Base-by-base conservation (phyloP, 35 echinoderm and acorn worm genomes). In the Chiridota heheva region DNA sequence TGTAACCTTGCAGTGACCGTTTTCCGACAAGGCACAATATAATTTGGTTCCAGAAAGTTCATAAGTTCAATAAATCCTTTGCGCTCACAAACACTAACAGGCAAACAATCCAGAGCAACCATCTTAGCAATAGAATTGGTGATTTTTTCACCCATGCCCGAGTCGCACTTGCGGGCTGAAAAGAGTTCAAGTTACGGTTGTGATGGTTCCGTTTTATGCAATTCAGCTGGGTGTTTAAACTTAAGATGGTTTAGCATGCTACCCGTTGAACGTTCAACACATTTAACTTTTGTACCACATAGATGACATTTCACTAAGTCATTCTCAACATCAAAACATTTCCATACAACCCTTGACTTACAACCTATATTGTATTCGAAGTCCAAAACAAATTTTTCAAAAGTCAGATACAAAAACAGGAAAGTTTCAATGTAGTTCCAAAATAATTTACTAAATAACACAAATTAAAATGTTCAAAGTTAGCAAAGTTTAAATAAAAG, bases 201-300 rank as follows among this genome's bases (percentile, higher is more conserved):
- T 10, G 13, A 17, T 12, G 35, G 43, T 13, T 80, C 76, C 28
- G 26, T 22, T 80, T 80, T 60, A 36, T 1, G 17, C 37, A 62
- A 28, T 3, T 80, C 55, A 8, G 76, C 18, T 27, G 59, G 58
- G 1, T 81, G 78, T 30, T 44, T 46, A 1, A 65, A 32, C 66
- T 81, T 65, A 4, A 40, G 20, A 22, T 81, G 78, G 24, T 63
- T 66, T 2, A 81, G 66, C 78, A 81, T 81, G 16, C 4, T 77
- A 7, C 47, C 47, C 2, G 73, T 77, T 0, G 73, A 77, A 8
- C 73, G 22, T 16, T 59, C 22, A n/a, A 36, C 7, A 40, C 32
- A 77, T 29, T 35, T 51, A 24, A 53, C 41, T 12, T 44, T 75
- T 5, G 24, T 44, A 33, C 39, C 30, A 22, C 16, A 56, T 16